phyloP scores from a whole-genome alignment of 2,888 invertebrate genomes.

The Parnassius apollo region DNA sequence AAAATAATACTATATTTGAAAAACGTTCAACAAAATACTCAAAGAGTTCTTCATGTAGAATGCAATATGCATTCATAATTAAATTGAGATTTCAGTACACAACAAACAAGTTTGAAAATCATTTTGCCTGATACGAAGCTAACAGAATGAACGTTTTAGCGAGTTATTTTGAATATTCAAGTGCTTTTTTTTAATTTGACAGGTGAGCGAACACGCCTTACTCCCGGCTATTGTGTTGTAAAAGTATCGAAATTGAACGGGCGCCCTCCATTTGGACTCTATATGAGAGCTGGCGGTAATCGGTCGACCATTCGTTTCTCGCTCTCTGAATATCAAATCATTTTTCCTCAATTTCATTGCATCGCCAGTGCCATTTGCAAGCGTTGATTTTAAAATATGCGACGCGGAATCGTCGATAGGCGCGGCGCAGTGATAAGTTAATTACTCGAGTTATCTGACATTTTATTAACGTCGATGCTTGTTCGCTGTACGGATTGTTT shows the following conservation, averaged over 20 bases:
- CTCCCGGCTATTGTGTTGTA: conserved; percentile 73
- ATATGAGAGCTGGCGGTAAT: conserved; percentile 68
- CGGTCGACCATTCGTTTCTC: conserved; percentile 60
- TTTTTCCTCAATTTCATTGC: conserved; percentile 69
- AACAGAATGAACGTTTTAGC: conserved; percentile 35
- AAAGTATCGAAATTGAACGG: conserved; percentile 79
- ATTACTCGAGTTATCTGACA: conserved; percentile 49
- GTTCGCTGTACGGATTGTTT: conserved; percentile 32
- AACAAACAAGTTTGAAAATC: conserved; percentile 29
- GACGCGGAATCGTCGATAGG: conserved; percentile 37
- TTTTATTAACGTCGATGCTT: conserved; percentile 41
- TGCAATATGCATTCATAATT: conserved; percentile 13
- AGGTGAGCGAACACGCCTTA: conserved; percentile 77
- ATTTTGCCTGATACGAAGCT: conserved; percentile 28
- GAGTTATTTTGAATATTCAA: conserved; percentile 64
- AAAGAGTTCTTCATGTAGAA: not conserved
- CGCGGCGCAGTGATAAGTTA: conserved; percentile 48
- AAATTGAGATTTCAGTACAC: conserved; percentile 28
- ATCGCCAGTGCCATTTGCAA: conserved; percentile 48
- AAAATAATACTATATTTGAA: too few relatives aligned
- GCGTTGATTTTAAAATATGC: conserved; percentile 44
- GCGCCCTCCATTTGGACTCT: conserved; percentile 70
- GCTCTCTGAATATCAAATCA: conserved; percentile 68
- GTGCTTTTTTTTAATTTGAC: conserved; percentile 78
- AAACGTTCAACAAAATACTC: not conserved